A percentile compares a stretch with the other conserved stretches of the same genome.
These are phyloP conservation scores for Noturus placidus DNA, from an alignment of 2,113 vertebrate species.

Conservation along the genomic window DNA sequence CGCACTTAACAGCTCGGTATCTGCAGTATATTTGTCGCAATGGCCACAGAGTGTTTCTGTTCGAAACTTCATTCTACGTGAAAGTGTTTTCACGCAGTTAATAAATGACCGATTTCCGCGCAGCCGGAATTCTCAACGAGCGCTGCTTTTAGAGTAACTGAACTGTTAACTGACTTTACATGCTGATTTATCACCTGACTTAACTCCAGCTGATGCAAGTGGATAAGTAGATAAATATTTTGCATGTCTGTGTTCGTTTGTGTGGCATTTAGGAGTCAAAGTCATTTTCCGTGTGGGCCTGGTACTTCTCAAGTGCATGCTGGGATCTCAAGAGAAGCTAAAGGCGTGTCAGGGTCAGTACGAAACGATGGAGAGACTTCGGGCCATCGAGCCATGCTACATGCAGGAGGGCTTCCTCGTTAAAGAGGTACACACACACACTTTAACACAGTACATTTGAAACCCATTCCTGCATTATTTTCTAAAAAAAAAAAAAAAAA, in stretches of 20 bases:
- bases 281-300: conserved; percentile 93
- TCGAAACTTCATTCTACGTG: not conserved
- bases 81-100: not conserved
- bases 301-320: conserved; percentile 85
- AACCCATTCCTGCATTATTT: not conserved
- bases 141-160: not conserved
- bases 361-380: conserved; percentile 90
- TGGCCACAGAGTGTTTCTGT: not conserved
- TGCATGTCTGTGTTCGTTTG: not conserved
- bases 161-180: not conserved
- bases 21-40: not conserved
- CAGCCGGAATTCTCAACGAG: not conserved
- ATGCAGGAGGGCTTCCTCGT: conserved; percentile 90
- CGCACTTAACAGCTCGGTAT: not conserved
- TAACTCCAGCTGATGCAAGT: not conserved
- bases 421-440: conserved; percentile 78
- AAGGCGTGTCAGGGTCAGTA: conserved; percentile 90
- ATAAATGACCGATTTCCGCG: not conserved
- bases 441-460: not conserved
- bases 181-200: not conserved
- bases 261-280: conserved; percentile 82
- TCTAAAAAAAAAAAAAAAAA: too few relatives aligned
- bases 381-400: conserved; percentile 82
- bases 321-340: conserved; percentile 92
- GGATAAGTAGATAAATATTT: not conserved